A percentile compares a stretch with the other conserved stretches of the same genome.
These are phyloP conservation scores for Capromys pilorides DNA, from an alignment of 2,797 vertebrate species.

Conservation along the genomic window DNA sequence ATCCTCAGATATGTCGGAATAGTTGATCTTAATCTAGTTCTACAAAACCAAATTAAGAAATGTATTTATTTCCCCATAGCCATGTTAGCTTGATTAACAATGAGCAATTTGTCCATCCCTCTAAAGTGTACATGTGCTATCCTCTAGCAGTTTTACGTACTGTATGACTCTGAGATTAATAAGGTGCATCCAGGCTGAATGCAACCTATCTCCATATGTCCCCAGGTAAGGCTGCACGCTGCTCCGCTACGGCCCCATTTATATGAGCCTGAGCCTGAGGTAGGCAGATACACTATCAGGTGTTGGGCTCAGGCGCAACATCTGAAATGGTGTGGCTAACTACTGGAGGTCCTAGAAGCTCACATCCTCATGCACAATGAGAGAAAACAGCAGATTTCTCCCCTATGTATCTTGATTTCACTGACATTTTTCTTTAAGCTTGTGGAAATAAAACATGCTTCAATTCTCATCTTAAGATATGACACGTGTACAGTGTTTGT, in stretches of 20 bases:
- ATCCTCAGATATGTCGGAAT: neutral
- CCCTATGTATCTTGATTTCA: neutral
- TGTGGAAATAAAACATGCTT: neutral
- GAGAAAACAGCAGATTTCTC: neutral
- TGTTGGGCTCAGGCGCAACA: neutral
- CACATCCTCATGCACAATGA: neutral
- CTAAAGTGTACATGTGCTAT: neutral
- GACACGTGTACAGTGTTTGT: neutral
- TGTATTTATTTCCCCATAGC: neutral
- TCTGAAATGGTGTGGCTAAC: neutral
- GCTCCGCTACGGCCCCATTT: neutral
- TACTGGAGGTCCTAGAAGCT: neutral
- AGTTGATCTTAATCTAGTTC: constrained; percentile 1
- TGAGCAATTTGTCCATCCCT: neutral
- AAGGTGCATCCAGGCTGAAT: neutral
- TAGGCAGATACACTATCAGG: neutral
- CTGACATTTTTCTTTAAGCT: neutral
- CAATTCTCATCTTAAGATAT: neutral
- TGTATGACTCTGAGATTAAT: neutral
- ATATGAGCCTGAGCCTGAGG: neutral
- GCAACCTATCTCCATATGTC: neutral
- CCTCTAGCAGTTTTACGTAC: neutral
- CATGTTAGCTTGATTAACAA: neutral
- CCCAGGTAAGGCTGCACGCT: neutral
- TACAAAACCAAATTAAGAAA: constrained; percentile 27